Percentiles rank a stretch among this genome's conserved stretches.
phyloP scores from a whole-genome alignment of 2,888 invertebrate species.

The Eupithecia abbreviata region DNA sequence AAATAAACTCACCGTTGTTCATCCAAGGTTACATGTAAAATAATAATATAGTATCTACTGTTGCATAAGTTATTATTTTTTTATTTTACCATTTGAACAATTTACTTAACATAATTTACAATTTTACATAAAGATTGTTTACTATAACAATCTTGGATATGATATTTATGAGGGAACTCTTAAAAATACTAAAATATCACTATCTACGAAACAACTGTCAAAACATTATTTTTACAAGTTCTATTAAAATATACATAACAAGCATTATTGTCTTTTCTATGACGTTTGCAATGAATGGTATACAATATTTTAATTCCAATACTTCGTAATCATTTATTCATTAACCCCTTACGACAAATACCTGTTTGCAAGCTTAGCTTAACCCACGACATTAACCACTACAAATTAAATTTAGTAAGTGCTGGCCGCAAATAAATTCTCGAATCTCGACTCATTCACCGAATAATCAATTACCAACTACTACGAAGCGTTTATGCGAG shows the following conservation, averaged over 20 bases:
- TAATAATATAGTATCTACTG: slow-evolving; percentile 2
- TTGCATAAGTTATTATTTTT: slow-evolving; percentile 21
- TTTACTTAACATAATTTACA: slow-evolving; percentile 17
- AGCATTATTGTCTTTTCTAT: slow-evolving; percentile 7
- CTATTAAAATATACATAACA: background rate
- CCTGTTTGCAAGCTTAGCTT: background rate
- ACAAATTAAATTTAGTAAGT: slow-evolving; percentile 20
- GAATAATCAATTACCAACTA: slow-evolving; percentile 2
- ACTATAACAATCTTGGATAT: slow-evolving; percentile 30
- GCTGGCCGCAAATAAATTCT: slow-evolving; percentile 18
- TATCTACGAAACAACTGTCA: slow-evolving; percentile 15
- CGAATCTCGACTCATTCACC: slow-evolving; percentile 10
- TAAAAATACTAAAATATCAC: slow-evolving; percentile 13
- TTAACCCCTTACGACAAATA: background rate
- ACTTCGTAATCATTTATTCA: background rate
- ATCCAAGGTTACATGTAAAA: slow-evolving; percentile 12
- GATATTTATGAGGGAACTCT: slow-evolving; percentile 16
- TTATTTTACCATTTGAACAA: slow-evolving; percentile 22
- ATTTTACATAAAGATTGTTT: background rate
- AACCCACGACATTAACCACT: background rate
- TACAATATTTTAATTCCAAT: background rate
- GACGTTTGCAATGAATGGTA: background rate
- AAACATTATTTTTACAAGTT: background rate
- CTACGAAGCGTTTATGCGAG: slow-evolving; percentile 26
- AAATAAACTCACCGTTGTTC: slow-evolving; percentile 23